Base-by-base conservation (phyloP, 2,888 invertebrate genomes). In the Anoplius nigerrimus region DNA sequence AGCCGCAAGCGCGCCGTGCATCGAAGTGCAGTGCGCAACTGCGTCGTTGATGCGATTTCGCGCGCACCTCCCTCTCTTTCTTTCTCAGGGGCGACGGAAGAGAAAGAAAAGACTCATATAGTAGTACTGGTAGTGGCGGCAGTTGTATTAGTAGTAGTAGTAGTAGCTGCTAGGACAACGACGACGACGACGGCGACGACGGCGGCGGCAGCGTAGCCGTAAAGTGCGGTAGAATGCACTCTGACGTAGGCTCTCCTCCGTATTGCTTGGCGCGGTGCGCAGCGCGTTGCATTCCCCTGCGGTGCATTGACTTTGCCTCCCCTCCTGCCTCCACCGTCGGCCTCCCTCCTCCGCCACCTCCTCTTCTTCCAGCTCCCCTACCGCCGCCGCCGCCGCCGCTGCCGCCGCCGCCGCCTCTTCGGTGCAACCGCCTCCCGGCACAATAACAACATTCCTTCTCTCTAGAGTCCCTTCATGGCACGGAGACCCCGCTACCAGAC, bases 361-460 rank as follows among this genome's bases (percentile, higher is more conserved):
- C 67, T 57, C 68, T 62, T 53, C 48, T 43, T 42, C 53, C 54
- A 54, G 4, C 48, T 8, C 16, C 52, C 52, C 45, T 22, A 45
- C 45, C 21, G 2, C 57, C 46, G 13, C 24, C 52, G 53, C 59
- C 62, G 48, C 63, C 57, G 56, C 58, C 71, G 21, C 59, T 69
- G 75, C 75, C 78, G 70, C 75, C 75, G 69, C 76, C 82, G 74
- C 82, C 76, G 70, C 69, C 77, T 66, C 74, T 69, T 72, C 78
- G 81, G 81, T 80, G 83, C 82, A 82, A 82, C 81, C 80, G 82
- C 82, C 82, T 81, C 82, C 81, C 84, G 82, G 80, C 85, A 86
- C 86, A 87, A 87, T 86, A 85, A 86, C 87, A 86, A 86, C 87
- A 87, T 87, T 87, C 87, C 87, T 85, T 82, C 81, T 81, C 82